phyloP scores from a whole-genome alignment of 2,113 vertebrate species.

The Hassar affinis region DNA sequence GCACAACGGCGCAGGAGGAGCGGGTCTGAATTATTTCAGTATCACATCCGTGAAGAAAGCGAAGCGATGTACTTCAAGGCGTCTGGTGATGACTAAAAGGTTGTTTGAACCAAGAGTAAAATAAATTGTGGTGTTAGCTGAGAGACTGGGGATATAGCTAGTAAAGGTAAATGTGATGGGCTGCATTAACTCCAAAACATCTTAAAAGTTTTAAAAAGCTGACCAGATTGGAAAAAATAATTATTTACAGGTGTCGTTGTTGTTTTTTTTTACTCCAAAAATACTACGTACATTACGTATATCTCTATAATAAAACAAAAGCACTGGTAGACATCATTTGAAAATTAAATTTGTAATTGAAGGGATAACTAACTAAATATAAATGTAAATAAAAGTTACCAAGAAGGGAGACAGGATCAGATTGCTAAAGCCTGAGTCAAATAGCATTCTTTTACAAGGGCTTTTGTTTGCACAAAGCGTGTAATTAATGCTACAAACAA shows the following conservation, averaged over 20 bases:
- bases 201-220: not conserved
- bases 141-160: not conserved
- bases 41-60: slow-evolving; percentile 11
- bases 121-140: not conserved
- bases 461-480: slow-evolving; percentile 58
- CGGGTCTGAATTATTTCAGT: not conserved
- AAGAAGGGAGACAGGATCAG: slow-evolving; percentile 28
- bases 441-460: slow-evolving; percentile 55
- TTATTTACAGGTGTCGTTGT: not conserved
- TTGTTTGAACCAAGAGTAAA: not conserved
- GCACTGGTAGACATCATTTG: too few species aligned
- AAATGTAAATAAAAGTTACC: slow-evolving; percentile 7
- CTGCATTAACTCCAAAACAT: not conserved
- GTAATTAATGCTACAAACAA: slow-evolving; percentile 62
- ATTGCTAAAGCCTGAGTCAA: slow-evolving; percentile 46
- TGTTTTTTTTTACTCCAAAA: too few species aligned
- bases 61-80: slow-evolving; percentile 2
- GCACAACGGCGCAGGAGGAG: slow-evolving; percentile 4
- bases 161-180: not conserved
- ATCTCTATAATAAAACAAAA: not conserved
- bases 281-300: not conserved
- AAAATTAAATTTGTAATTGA: not conserved
- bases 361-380: not conserved
- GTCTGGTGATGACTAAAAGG: slow-evolving; percentile 8
- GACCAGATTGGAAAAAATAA: not conserved